phyloP scores from a whole-genome alignment of 2,888 invertebrate genomes.

The Synergus itoensis region DNA sequence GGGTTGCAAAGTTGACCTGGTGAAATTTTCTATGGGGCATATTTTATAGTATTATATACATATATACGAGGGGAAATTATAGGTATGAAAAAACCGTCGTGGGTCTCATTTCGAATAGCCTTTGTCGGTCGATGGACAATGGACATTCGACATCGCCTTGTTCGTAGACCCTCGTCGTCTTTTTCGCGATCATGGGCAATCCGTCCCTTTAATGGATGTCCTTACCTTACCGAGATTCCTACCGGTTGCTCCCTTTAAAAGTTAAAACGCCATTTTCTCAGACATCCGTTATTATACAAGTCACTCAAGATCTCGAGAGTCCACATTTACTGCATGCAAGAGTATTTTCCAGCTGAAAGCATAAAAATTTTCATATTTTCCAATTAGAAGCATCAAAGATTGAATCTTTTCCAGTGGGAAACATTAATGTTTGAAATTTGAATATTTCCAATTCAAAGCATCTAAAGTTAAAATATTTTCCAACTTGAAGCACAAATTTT shows the following conservation, averaged over 20 bases:
- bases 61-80: background rate
- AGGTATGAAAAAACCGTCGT: background rate
- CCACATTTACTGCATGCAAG: conserved; percentile 7
- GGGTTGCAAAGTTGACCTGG: background rate
- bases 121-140: conserved; percentile 45
- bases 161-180: conserved; percentile 49
- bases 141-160: conserved; percentile 36
- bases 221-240: conserved; percentile 2
- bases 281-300: conserved; percentile 6
- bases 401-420: too few species aligned
- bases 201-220: conserved; percentile 27
- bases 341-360: background rate
- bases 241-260: conserved; percentile 31
- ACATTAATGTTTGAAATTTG: too few species aligned
- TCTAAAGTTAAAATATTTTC: too few species aligned
- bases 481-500: too few species aligned
- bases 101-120: background rate
- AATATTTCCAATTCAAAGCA: too few species aligned
- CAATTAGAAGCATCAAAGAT: too few species aligned
- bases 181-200: conserved; percentile 25
- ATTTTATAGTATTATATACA: background rate
- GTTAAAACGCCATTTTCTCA: conserved; percentile 13
- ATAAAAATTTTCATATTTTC: too few species aligned
- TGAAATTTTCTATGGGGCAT: background rate
- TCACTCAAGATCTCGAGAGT: background rate